These are phyloP conservation scores for Urocolius indicus DNA, from an alignment of 2,113 vertebrate genomes.

Conservation along the genomic window DNA sequence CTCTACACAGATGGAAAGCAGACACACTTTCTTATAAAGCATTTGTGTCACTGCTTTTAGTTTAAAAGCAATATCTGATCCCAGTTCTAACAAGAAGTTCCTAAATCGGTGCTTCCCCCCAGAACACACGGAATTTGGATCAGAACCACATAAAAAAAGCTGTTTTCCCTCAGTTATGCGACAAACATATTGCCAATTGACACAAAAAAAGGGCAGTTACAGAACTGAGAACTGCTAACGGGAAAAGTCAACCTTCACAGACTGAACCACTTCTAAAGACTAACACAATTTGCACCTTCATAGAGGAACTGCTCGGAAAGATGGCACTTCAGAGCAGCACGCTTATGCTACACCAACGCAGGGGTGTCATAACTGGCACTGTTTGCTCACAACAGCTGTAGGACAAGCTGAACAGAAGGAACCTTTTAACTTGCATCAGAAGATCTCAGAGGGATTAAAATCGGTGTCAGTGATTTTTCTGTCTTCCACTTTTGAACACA, in stretches of 20 bases:
- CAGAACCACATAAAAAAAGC: neutral
- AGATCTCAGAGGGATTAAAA: neutral
- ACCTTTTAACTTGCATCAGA: neutral
- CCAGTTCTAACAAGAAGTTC: neutral
- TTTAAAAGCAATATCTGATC: neutral
- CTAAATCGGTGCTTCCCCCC: neutral
- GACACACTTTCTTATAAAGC: neutral
- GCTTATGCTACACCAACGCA: neutral
- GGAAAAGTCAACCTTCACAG: neutral
- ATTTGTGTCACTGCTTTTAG: neutral
- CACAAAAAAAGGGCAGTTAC: neutral
- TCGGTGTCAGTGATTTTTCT: neutral
- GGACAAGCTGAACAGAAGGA: neutral
- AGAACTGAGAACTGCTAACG: neutral
- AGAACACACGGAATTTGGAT: neutral
- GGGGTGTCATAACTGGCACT: neutral
- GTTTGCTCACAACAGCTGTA: neutral
- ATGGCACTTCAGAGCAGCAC: neutral
- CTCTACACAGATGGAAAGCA: neutral
- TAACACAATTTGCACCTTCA: neutral
- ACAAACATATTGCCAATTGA: neutral
- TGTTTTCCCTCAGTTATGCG: neutral
- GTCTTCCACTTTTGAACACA: neutral
- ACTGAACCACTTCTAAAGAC: neutral
- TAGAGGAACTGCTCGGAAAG: neutral